A percentile compares a stretch with the other conserved stretches of the same genome.
phyloP scores from a whole-genome alignment of 2,888 invertebrate species.

The Caenorhabditis angaria region DNA sequence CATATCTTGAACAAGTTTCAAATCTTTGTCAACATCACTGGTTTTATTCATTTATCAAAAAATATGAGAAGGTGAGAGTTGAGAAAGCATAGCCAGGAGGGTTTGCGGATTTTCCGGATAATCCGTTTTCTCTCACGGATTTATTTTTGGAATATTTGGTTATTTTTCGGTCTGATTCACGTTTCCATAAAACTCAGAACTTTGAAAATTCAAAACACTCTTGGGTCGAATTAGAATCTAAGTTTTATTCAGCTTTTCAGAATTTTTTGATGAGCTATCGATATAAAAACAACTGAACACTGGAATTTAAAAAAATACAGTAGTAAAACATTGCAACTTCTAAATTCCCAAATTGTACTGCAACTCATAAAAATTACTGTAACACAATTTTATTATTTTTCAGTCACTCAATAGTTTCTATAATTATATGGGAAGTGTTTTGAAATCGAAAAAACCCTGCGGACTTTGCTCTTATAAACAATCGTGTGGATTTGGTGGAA shows the following conservation, averaged over 20 bases:
- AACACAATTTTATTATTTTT: background rate
- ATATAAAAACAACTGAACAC: too few relatives aligned
- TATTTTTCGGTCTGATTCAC: too few relatives aligned
- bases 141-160: too few relatives aligned
- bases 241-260: too few relatives aligned
- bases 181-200: too few relatives aligned
- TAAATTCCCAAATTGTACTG: background rate
- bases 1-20: conserved; percentile 67
- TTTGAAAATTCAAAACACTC: too few relatives aligned
- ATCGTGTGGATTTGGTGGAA: conserved; percentile 70
- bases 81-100: too few relatives aligned
- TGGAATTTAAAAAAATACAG: too few relatives aligned
- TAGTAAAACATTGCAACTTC: too few relatives aligned
- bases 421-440: conserved; percentile 60
- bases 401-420: conserved; percentile 68
- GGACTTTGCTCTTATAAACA: conserved; percentile 70
- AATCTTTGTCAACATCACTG: conserved; percentile 69
- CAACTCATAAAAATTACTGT: background rate
- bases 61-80: conserved; percentile 60
- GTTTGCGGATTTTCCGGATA: background rate
- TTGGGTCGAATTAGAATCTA: too few relatives aligned
- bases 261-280: too few relatives aligned
- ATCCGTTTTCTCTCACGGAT: too few relatives aligned
- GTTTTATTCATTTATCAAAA: conserved; percentile 68
- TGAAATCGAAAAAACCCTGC: conserved; percentile 62